Conservation (phyloP, 2,888 invertebrate species). For the Megamerina dolium region DNA sequence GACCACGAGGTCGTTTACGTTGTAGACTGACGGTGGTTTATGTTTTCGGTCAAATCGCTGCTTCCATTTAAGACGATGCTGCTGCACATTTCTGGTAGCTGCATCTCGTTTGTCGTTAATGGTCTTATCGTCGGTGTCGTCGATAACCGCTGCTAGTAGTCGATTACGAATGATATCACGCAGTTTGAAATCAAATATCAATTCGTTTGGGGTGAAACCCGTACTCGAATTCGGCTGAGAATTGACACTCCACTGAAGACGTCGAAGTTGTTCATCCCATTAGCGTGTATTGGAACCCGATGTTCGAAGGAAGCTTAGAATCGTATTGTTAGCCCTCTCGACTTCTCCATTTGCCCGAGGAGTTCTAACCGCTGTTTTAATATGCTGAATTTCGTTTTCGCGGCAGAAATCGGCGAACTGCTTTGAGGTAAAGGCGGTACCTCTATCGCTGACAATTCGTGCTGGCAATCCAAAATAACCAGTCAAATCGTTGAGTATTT, state of each 20-base stretch:
- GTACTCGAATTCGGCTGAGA: conserved; percentile 3
- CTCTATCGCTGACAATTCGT: conserved; percentile 24
- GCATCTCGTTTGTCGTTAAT: conserved; percentile 1
- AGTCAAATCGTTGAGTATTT: conserved; percentile 13
- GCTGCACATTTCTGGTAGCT: neutral
- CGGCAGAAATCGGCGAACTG: conserved; percentile 20
- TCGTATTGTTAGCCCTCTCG: conserved; percentile 6
- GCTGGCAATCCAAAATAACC: conserved; percentile 3
- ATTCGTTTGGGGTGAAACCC: conserved; percentile 7
- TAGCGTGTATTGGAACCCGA: neutral
- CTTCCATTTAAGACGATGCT: neutral
- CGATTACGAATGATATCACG: neutral
- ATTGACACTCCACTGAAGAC: conserved; percentile 6
- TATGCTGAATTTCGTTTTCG: conserved; percentile 8
- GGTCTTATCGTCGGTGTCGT: neutral
- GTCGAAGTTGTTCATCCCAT: neutral
- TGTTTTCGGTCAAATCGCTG: neutral
- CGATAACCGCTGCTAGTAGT: neutral
- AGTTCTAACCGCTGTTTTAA: conserved; percentile 8
- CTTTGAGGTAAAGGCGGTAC: conserved; percentile 17
- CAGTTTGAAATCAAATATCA: conserved; percentile 6
- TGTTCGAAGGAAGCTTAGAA: conserved; percentile 3
- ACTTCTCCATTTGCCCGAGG: conserved; percentile 11
- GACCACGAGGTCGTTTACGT: neutral
- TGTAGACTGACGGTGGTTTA: neutral